These are phyloP conservation scores for Radopholus similis DNA, from an alignment of 1,140 invertebrate genomes.

Conservation along the genomic window DNA sequence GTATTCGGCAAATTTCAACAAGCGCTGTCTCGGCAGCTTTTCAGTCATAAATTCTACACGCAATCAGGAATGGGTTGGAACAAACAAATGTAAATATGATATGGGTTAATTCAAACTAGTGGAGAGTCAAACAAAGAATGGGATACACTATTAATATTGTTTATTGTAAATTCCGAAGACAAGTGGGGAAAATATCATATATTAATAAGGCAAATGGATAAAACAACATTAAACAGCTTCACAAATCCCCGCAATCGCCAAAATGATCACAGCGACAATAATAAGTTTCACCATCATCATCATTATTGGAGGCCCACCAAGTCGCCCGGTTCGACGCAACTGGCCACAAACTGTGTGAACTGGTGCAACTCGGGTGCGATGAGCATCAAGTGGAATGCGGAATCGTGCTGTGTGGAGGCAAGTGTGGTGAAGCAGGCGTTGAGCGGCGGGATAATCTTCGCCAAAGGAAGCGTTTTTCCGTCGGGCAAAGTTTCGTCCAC, in stretches of 20 bases:
- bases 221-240: slow-evolving; percentile 5
- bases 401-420: slow-evolving; percentile 26
- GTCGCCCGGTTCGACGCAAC: not conserved
- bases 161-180: too few species aligned
- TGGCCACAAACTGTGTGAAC: slow-evolving; percentile 23
- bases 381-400: slow-evolving; percentile 39
- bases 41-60: not conserved
- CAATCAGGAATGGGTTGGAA: not conserved
- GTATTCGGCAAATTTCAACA: slow-evolving; percentile 47
- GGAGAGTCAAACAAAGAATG: not conserved
- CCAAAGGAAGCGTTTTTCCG: slow-evolving; percentile 29
- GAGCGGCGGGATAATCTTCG: slow-evolving; percentile 44
- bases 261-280: slow-evolving; percentile 6
- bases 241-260: not conserved
- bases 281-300: not conserved
- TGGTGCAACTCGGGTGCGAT: slow-evolving; percentile 45
- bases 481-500: slow-evolving; percentile 4
- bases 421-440: slow-evolving; percentile 37
- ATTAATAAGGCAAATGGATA: not conserved
- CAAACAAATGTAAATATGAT: too few species aligned
- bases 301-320: not conserved
- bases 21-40: slow-evolving; percentile 19
- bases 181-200: not conserved
- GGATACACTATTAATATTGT: too few species aligned
- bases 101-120: not conserved